Evolutionary conservation across 2,113 vertebrate species (phyloP).

Genomic region (Paracanthobrama guichenoti): DNA sequence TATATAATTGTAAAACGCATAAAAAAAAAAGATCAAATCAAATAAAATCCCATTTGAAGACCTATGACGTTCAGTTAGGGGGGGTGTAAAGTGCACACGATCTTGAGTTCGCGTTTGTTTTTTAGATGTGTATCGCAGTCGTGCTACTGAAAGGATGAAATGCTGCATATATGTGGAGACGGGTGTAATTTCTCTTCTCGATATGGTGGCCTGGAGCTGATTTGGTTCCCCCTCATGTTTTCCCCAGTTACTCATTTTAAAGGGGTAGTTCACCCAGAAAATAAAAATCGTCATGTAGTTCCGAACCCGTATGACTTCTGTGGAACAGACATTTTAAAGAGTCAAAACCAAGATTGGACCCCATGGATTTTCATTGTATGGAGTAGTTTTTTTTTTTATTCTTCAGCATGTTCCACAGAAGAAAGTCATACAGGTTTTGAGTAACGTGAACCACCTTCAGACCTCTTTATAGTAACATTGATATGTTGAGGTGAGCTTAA

Average conservation of each 20-base stretch:
- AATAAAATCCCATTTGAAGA: conserved; percentile 75
- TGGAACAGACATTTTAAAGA: neutral
- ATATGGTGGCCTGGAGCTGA: conserved; percentile 12
- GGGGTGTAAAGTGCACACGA: conserved; percentile 70
- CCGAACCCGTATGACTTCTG: neutral
- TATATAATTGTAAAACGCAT: conserved; percentile 83
- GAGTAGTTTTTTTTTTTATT: neutral
- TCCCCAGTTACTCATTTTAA: neutral
- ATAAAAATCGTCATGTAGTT: neutral
- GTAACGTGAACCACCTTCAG: neutral
- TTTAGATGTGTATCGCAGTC: neutral
- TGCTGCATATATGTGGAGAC: neutral
- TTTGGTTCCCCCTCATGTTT: conserved; percentile 28
- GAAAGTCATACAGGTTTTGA: neutral
- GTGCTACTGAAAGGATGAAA: neutral
- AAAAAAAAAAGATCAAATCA: conserved; percentile 72
- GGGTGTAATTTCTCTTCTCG: neutral
- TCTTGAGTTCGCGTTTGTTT: neutral
- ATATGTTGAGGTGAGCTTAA: neutral
- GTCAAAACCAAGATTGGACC: neutral
- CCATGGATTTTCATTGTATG: neutral
- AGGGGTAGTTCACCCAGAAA: neutral
- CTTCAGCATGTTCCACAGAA: neutral
- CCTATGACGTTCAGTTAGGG: conserved; percentile 70
- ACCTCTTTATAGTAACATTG: neutral